Evolutionary conservation across 92 coral and sea anemone genomes (phyloP), one percentile per base, ranked within the genome.

Genomic region (Paramuricea clavata): DNA sequence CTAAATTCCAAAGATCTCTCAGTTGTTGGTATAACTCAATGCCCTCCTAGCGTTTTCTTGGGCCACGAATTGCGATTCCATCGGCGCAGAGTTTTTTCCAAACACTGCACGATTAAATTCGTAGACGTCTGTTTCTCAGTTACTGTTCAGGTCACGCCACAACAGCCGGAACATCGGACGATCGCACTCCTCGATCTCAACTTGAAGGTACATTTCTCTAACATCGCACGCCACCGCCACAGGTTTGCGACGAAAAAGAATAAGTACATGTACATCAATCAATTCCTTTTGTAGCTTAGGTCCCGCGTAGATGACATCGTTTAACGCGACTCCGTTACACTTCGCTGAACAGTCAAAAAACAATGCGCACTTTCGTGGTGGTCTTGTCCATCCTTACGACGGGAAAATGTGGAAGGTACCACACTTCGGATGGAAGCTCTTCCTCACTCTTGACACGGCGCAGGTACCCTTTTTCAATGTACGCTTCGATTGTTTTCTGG

Each of bases 231-330:
- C 89, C 25, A 83, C 43, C 27, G 86, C 93, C 16, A 87, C 91
- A 0, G 91, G 83, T 22, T 74, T 74, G 26, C 86, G 50, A 33
- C 77, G 81, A 69, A 91, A 91, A 5, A 92, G 77, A 26, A 82
- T 30, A 15, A 91, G 86, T 31, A 91, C n/a, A n/a, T n/a, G n/a
- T n/a, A n/a, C 93, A 54, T 91, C 89, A 78, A 91, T 75, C 67
- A 87, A 12, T 4, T 91, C 89, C 50, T 72, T 60, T 49, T 87
- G 91, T 6, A 90, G 69, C 47, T 90, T 87, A 10, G 92, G 92
- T 33, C 92, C 94, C 2, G 92, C 74, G 59, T 81, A 73, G 71
- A 92, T 92, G 49, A 76, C 81, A 72, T n/a, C n/a, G n/a, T 89
- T 92, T 32, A 85, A 68, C 26, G 92, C 81, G 25, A 88, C 50